Percentiles rank a stretch among this genome's conserved stretches.
These are phyloP conservation scores for Abscondita cerata DNA, from an alignment of 2,888 invertebrate genomes.

Conservation along the genomic window DNA sequence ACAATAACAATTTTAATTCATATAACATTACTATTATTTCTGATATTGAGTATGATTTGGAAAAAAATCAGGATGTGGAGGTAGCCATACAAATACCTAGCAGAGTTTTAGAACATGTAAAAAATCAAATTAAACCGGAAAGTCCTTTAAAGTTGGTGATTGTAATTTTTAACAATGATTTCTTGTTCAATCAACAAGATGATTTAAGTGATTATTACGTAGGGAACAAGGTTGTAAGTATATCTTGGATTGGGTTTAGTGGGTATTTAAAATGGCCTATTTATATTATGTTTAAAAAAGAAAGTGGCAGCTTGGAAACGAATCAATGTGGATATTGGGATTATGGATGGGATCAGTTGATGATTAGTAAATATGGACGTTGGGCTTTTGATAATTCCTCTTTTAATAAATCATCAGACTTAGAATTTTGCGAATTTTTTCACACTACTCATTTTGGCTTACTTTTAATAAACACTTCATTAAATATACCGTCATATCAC, in stretches of 20 bases:
- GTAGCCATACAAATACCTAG: slow-evolving; percentile 34
- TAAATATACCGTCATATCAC: slow-evolving; percentile 44
- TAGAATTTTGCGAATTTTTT: slow-evolving; percentile 61
- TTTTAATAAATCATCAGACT: slow-evolving; percentile 42
- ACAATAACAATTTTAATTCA: slow-evolving; percentile 4
- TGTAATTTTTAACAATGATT: slow-evolving; percentile 33
- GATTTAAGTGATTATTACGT: neutral
- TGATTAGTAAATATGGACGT: slow-evolving; percentile 49
- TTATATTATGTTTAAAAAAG: slow-evolving; percentile 60
- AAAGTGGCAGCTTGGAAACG: slow-evolving; percentile 17
- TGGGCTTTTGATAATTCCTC: slow-evolving; percentile 19
- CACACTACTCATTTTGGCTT: slow-evolving; percentile 65
- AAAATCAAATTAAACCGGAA: neutral
- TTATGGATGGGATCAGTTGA: slow-evolving; percentile 58
- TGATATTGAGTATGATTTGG: neutral
- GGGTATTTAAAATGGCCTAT: slow-evolving; percentile 54
- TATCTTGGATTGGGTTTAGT: neutral
- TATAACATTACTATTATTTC: neutral
- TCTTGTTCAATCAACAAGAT: slow-evolving; percentile 31
- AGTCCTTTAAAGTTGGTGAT: slow-evolving; percentile 22
- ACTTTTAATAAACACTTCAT: slow-evolving; percentile 51
- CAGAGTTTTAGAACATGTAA: neutral
- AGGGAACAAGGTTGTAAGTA: slow-evolving; percentile 1
- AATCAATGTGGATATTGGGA: slow-evolving; percentile 62
- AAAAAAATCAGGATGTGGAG: slow-evolving; percentile 4